phyloP scores from a whole-genome alignment of 2,113 vertebrate species.

The Triplophysa dalaica region DNA sequence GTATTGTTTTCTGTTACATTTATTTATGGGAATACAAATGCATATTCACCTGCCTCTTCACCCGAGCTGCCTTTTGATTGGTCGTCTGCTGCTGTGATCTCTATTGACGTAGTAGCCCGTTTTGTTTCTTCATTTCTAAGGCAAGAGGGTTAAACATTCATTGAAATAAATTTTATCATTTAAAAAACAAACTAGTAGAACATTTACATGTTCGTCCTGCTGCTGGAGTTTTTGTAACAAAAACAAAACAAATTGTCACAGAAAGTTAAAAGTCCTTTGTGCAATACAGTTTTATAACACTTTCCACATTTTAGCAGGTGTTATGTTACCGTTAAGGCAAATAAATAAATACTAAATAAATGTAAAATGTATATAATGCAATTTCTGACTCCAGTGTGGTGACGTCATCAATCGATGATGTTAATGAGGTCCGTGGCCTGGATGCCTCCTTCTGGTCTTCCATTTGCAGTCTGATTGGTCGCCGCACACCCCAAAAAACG shows the following conservation, averaged over 20 bases:
- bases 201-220: too few relatives aligned
- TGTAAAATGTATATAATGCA: not conserved
- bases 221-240: too few relatives aligned
- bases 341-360: too few relatives aligned
- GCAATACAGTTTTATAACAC: not conserved
- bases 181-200: too few relatives aligned
- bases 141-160: not conserved
- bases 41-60: slow-evolving; percentile 58
- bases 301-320: not conserved
- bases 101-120: slow-evolving; percentile 59
- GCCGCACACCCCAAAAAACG: slow-evolving; percentile 91
- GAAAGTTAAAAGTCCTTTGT: not conserved
- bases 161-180: too few relatives aligned
- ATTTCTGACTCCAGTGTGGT: not conserved
- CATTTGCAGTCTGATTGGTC: slow-evolving; percentile 98
- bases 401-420: slow-evolving; percentile 63
- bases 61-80: slow-evolving; percentile 54
- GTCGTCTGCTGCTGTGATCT: slow-evolving; percentile 62
- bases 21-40: not conserved
- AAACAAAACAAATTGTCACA: too few relatives aligned
- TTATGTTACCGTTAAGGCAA: too few relatives aligned
- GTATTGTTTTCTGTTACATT: too few relatives aligned
- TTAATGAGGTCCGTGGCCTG: slow-evolving; percentile 85
- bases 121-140: slow-evolving; percentile 1
- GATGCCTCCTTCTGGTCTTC: slow-evolving; percentile 92